Evolutionary conservation across 2,797 vertebrate species (phyloP).

Genomic region (Sebastes hubbsi): DNA sequence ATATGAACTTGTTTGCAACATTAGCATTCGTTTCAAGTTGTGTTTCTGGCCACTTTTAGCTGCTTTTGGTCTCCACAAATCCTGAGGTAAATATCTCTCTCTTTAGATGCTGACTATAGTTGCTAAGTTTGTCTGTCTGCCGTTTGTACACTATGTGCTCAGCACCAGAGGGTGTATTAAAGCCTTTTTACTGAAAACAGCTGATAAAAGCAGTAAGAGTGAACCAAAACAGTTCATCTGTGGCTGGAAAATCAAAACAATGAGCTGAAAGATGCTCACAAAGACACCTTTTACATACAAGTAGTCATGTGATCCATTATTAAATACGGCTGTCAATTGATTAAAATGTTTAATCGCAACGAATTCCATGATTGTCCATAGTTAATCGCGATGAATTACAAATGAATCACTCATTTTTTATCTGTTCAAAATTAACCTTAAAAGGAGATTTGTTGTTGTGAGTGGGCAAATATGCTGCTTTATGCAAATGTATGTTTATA

Average conservation of each 20-base stretch:
- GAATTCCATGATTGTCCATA: no score
- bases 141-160: neutral
- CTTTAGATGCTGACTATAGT: neutral
- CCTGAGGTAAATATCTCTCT: neutral
- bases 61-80: neutral
- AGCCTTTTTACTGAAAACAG: neutral
- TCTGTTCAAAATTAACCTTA: no score
- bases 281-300: neutral
- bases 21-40: neutral
- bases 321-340: neutral
- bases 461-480: no score
- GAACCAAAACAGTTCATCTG: neutral
- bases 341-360: no score
- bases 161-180: neutral
- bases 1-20: neutral
- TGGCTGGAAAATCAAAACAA: neutral
- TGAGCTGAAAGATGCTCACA: neutral
- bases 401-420: no score
- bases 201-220: neutral
- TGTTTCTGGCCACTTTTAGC: neutral
- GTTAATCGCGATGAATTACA: no score
- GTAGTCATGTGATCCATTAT: neutral
- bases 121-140: neutral
- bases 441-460: no score
- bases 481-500: no score